Base-by-base conservation (phyloP, 2,888 invertebrate genomes). In the Apoderus coryli region DNA sequence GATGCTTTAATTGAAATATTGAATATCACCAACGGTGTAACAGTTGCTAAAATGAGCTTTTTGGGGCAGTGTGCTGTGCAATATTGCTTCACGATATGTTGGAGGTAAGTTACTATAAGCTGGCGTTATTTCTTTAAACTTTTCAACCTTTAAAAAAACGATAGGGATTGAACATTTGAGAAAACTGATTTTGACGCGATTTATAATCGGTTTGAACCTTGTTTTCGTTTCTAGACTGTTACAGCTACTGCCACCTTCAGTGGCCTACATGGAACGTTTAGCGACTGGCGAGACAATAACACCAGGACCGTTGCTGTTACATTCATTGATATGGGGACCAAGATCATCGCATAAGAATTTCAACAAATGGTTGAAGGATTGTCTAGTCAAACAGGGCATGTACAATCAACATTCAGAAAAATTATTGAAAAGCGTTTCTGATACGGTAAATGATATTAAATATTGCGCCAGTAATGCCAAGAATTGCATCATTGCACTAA, bases 271-370 rank as follows among this genome's bases (percentile, higher is more conserved):
- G 61, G 84, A 85, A 52, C 69, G 76, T 33, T 58, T 90, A 23
- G 70, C 74, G 12, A 69, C 76, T 10, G 73, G 72, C 3, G 61
- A 67, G 32, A 69, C 68, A 11, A 66, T 73, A 2, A 64, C 79
- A 14, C 73, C 80, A 5, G 68, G 72, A 1, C 73, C 79, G 2
- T 59, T 75, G 44, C 63, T 84, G 10, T 61, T 92, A 22, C 84
- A 90, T 60, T 82, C 88, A 0, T 61, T 90, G 4, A 64, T 90
- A 6, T 92, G 92, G 92, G 84, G 85, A 4, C 82, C 90, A 4
- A 65, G 90, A 25, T 76, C 85, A 1, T 75, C 76, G 16, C 78
- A 84, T 53, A 82, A 86, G 57, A 73, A 79, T 4, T 85, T 82
- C 56, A 75, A 76, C 44, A 76, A 81, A 22, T 92, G 90, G 81